Evolutionary conservation across 2,797 vertebrate species (phyloP), one percentile per base, ranked within the genome.

Genomic region (Naso thynnoides): DNA sequence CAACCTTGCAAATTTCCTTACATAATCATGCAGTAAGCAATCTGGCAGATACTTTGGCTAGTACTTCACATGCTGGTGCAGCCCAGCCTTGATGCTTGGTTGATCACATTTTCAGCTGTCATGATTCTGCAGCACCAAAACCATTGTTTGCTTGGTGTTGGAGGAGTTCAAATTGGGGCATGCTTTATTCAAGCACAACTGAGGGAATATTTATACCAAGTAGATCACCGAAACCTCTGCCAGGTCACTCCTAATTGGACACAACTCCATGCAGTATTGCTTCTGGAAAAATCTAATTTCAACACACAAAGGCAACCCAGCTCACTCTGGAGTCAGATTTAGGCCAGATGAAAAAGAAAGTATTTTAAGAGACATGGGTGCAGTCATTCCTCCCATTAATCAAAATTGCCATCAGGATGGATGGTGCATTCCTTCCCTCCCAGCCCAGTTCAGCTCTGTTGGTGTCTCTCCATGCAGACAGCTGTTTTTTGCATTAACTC

Each of bases 41-140:
- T 59, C 66, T 76, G 47, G 61, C 70, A 78, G 57, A 75, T 53
- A 48, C 53, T 21, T 45, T 50, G 73, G 58, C 50, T 72, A 50
- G 70, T 26, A 7, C 83, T 81, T 85, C 62, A 79, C 75, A 81
- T 72, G 72, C 70, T 71, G 57, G 45, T 21, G 1, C 70, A 66
- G 72, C 42, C 45, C 33, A 19, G 64, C 54, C 49, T 85, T 84
- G 87, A 87, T 89, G 89, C 84, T 85, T 77, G 84, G 84, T 74
- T 85, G 86, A 78, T 77, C 83, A 70, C 78, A 87, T 90, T 87
- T 88, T 89, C 88, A 87, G 85, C 82, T 91, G 84, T 84, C 84
- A 83, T 86, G 85, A 85, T 78, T 85, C 85, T 82, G 85, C 81
- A 82, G 85, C 71, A 83, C 72, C 74, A 81, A 79, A 84, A 82